Evolutionary conservation across 2,797 vertebrate genomes (phyloP).

Genomic region (Sebastes taczanowskii): DNA sequence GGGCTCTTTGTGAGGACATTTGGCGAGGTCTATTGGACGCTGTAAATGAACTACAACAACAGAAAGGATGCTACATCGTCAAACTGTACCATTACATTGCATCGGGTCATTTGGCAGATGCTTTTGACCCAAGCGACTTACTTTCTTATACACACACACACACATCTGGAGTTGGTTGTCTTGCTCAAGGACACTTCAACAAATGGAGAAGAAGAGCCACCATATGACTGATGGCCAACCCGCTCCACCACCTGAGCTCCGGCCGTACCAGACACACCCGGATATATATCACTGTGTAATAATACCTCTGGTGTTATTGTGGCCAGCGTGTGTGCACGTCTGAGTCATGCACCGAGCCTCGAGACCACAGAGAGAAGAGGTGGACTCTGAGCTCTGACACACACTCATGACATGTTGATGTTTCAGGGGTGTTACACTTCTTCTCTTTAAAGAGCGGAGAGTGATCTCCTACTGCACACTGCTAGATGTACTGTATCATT

Average conservation of each 20-base stretch:
- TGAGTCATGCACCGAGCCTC: not conserved
- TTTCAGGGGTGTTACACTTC: slow-evolving; percentile 7
- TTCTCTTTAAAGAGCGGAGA: not conserved
- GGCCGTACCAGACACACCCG: not conserved
- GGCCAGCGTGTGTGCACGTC: not conserved
- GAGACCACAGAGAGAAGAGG: not conserved
- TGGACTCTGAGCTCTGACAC: not conserved
- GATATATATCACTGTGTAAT: not conserved
- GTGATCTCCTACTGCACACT: not conserved
- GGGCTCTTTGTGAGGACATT: not conserved
- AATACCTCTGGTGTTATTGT: not conserved
- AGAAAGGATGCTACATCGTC: not conserved
- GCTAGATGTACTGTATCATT: not conserved
- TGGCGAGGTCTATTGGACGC: not conserved
- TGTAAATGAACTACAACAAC: not conserved
- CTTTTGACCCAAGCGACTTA: not conserved
- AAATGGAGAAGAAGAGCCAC: not conserved
- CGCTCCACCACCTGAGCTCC: not conserved
- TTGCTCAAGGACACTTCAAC: not conserved
- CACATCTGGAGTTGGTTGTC: not conserved
- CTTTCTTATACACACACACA: not conserved
- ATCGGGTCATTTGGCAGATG: slow-evolving; percentile 1
- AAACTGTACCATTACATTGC: not conserved
- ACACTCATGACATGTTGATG: not conserved
- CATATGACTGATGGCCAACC: not conserved